phyloP scores from a whole-genome alignment of 2,888 invertebrate species.

The Tinea trinotella region DNA sequence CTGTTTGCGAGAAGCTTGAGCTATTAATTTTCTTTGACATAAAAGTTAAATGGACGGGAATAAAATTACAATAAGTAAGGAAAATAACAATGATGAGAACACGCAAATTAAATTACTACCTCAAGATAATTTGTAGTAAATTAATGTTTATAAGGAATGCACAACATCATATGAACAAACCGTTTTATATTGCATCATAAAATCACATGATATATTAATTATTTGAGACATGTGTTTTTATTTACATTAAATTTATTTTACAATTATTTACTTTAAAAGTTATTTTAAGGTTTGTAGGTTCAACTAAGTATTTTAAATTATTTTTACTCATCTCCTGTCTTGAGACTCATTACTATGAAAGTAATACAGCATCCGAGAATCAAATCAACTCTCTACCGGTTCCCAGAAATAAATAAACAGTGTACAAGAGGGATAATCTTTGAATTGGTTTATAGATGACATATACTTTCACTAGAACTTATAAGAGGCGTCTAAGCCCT shows the following conservation, averaged over 20 bases:
- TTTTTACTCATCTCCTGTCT: too few relatives aligned
- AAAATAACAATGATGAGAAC: conserved; percentile 12
- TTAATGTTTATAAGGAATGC: background rate
- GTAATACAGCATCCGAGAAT: background rate
- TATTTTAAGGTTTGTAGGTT: too few relatives aligned
- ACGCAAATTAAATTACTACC: conserved; percentile 1
- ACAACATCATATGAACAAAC: background rate
- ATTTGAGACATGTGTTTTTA: too few relatives aligned
- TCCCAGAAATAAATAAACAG: background rate
- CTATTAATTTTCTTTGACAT: conserved; percentile 11
- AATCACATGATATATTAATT: too few relatives aligned
- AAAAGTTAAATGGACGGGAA: conserved; percentile 7
- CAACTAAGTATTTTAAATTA: too few relatives aligned
- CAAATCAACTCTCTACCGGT: background rate
- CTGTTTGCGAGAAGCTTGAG: conserved; percentile 21
- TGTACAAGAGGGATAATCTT: conserved; percentile 8
- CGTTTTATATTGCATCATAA: too few relatives aligned
- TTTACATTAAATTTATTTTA: too few relatives aligned
- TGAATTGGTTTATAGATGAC: conserved; percentile 10
- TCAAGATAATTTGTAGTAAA: background rate
- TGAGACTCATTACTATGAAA: background rate
- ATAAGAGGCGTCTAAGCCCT: conserved; percentile 24
- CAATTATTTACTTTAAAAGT: too few relatives aligned
- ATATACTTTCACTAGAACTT: conserved; percentile 17
- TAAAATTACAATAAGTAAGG: conserved; percentile 14